Conservation (phyloP, 2,888 invertebrate genomes). For the Brachynemurus nebulosus region DNA sequence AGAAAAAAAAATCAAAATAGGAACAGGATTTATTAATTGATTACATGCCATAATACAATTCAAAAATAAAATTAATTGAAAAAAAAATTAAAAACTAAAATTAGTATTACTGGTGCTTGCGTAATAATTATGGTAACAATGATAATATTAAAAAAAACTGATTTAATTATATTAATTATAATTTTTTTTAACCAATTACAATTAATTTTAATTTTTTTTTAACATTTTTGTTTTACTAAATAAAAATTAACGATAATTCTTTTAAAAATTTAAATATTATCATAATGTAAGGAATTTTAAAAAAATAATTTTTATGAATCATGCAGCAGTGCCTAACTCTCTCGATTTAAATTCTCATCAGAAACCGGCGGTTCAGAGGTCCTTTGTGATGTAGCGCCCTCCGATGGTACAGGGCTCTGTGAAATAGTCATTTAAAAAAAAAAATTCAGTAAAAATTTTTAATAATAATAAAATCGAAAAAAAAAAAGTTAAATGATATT, state of each 20-base stretch:
- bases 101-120: too few species aligned
- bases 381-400: constrained; percentile 25
- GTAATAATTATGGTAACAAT: too few species aligned
- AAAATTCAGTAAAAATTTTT: too few species aligned
- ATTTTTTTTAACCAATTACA: too few species aligned
- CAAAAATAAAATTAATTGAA: too few species aligned
- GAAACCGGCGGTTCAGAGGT: constrained; percentile 38
- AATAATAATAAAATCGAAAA: neutral
- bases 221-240: neutral
- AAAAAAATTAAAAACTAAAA: too few species aligned
- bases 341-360: constrained; percentile 60
- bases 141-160: too few species aligned
- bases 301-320: neutral
- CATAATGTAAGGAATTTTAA: neutral
- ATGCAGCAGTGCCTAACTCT: constrained; percentile 5
- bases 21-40: too few species aligned
- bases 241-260: neutral
- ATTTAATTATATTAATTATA: too few species aligned
- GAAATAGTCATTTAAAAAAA: constrained; percentile 17
- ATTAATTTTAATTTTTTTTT: too few species aligned
- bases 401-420: constrained; percentile 57
- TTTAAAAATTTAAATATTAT: neutral
- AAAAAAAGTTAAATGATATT: neutral
- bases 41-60: too few species aligned
- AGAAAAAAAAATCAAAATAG: too few species aligned